Base-by-base conservation (phyloP, 2,113 vertebrate species). In the Antigone vipio region DNA sequence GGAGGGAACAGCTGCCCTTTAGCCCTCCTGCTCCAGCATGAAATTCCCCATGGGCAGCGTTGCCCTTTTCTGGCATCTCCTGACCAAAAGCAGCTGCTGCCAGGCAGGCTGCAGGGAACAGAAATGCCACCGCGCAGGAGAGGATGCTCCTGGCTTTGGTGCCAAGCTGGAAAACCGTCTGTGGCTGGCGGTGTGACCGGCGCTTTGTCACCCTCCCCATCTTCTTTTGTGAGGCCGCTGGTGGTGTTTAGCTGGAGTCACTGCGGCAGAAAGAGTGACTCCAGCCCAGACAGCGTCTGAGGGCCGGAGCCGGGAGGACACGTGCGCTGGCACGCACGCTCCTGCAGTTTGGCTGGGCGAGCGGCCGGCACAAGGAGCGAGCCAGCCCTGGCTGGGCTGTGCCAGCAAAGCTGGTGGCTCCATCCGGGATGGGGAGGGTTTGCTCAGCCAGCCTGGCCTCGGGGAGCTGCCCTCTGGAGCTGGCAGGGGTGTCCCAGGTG, bases 181-280 rank as follows among this genome's bases (percentile, higher is more conserved):
- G 62, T 42, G 49, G 62, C 86, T 59, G 58, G 82, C 0, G 2
- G 38, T 4, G 15, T 19, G 52, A 55, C 69, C 0, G 0, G 67
- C 0, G 0, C 67, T 85, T 93, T 72, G 88, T 75, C 90, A 90
- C 52, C 44, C n/a, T 82, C 53, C 86, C 50, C 18, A 5, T 67
- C 22, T 15, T 34, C 38, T 77, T 91, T 85, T 85, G 66, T 47
- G 74, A 55, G 23, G 74, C 85, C 0, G 11, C 23, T 1, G 5
- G 9, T 22, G 60, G 47, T 62, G 64, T 81, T 89, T n/a, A 87
- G 68, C 40, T 6, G 1, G 85, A 74, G 71, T 40, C 55, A 62
- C 64, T 71, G 90, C 80, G 67, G 93, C 89, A 85, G 84, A 74
- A 93, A 34, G 68, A 68, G 56, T 17, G 69, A 85, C n/a, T 59